Base-by-base conservation (phyloP, 1,140 invertebrate species). In the Conus ventricosus region DNA sequence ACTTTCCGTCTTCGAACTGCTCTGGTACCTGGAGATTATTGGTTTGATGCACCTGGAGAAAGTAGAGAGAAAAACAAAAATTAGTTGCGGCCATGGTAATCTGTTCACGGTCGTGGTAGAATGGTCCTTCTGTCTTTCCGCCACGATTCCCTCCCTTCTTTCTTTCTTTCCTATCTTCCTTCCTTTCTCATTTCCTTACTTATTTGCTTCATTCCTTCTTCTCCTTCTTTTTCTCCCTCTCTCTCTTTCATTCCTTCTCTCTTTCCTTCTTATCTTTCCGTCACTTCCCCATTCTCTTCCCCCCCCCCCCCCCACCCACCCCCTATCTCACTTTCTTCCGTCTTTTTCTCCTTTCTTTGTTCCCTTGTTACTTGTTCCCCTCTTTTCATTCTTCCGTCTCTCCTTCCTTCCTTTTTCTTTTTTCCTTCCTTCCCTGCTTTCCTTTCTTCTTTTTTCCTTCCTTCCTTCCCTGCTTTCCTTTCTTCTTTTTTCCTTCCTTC, bases 1-100 rank as follows among this genome's bases (percentile, higher is more conserved):
- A 98, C 97, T 94, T 97, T 97, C 3, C 96, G 7, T 96, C 96
- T 89, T 97, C 96, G 92, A 97, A 97, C 5, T 92, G 89, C 89
- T 96, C 96, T 6, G 97, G 96, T 71, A 95, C 95, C 89, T 96
- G 96, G 20, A 95, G 95, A 89, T 97, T 97, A 92, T 98, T 98
- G 17, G 97, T 94, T 98, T 97, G 80, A 98, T 96, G 91, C 97
- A 98, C 75, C 94, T 94, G 51, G 7, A 39, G 76, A 39, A 11
- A 39, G 76, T 0, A 78, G 17, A 97, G 97, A 54, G 54, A 51
- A 87, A 67, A 75, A 55, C 76, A 6, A 8, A 57, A 57, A 11
- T 1, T 4, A 57, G n/a, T n/a, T n/a, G n/a, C n/a, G 54, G 51
- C 11, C 7, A 57, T 10, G 6, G 57, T 25, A 57, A 82, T 82